Evolutionary conservation across 2,888 invertebrate species (phyloP), one percentile per base, ranked within the genome.

Genomic region (Barypeithes pellucidus): DNA sequence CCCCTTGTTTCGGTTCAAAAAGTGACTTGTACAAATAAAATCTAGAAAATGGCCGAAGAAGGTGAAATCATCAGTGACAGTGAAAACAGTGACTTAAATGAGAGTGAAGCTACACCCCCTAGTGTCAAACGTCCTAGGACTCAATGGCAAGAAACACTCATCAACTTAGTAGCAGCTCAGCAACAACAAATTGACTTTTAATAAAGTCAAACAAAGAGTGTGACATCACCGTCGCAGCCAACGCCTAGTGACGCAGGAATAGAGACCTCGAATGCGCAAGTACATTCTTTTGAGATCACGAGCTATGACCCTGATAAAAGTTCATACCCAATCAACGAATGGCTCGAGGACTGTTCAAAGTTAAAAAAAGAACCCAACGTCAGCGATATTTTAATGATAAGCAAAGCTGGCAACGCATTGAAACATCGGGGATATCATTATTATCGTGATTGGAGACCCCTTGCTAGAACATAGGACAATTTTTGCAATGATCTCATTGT

Each of bases 321-420:
- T 39, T 54, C 66, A 3, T 77, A 72, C 45, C n/a, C 9, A 63
- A 20, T 79, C 74, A 75, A 79, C n/a, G 63, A 65, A 59, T 79
- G 77, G 78, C 52, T 79, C 3, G 29, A 29, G 24, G 61, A 78
- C 14, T 39, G 73, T 24, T 72, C 76, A 1, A 75, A 78, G 63
- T 39, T 77, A 14, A 79, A 79, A 67, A 57, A 60, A 12, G 78
- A 79, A 69, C 36, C 75, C 3, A 36, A 75, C 20, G 68, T 78
- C 18, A 45, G 73, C 54, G 79, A 76, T 66, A 18, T 47, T 12
- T 36, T 78, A 65, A 79, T 77, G 72, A 77, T 77, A 18, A 74
- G 67, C 20, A 79, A 77, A 33, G 76, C 76, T 9, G 71, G 78
- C 8, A 75, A 77, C 24, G 77, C 78, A 43, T 47, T 79, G 50